Base-by-base conservation (phyloP, 2,888 invertebrate genomes). In the Apomyelois bistriatella region DNA sequence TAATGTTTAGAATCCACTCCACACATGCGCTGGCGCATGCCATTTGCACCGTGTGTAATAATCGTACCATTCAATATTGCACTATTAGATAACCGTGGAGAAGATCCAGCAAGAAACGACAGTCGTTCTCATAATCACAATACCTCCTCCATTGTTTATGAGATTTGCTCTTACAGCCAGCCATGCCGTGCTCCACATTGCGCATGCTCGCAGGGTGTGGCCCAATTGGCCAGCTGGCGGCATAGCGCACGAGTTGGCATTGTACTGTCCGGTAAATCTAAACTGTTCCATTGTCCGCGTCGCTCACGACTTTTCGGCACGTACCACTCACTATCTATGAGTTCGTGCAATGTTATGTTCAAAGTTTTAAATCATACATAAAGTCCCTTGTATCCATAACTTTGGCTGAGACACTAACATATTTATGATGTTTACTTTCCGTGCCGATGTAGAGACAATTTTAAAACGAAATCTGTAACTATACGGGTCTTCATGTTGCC, bases 161-260 rank as follows among this genome's bases (percentile, higher is more conserved):
- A 46, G n/a, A 30, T n/a, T 47, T 7, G 7, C 28, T 28, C 4
- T 28, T 5, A 7, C 32, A 32, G 22, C 22, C n/a, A 43, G 12
- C 15, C 36, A 28, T 28, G 12, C 15, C 36, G 13, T 28, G 37
- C 32, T 52, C 43, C 13, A 36, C 43, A 52, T 42, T 51, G 52
- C 42, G 17, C 52, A 43, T 32, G 32, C 32, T 7, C 32, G 12
- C 12, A 13, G 52, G 43, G 52, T 43, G 52, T 43, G 43, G 43
- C 28, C 13, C 51, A n/a, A 22, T 17, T 28, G 43, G 37, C 36
- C 51, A 28, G 35, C 35, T 42, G 42, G 43, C 35, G 40, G 22
- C 37, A 38, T 22, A 48, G 41, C 22, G 17, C 51, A 42, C 51
- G 51, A 51, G 40, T 52, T 52, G 52, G 52, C 52, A 43, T 52